Evolutionary conservation across 1,140 invertebrate species (phyloP), one percentile per base, ranked within the genome.

Genomic region (Drosophila micromelanica): DNA sequence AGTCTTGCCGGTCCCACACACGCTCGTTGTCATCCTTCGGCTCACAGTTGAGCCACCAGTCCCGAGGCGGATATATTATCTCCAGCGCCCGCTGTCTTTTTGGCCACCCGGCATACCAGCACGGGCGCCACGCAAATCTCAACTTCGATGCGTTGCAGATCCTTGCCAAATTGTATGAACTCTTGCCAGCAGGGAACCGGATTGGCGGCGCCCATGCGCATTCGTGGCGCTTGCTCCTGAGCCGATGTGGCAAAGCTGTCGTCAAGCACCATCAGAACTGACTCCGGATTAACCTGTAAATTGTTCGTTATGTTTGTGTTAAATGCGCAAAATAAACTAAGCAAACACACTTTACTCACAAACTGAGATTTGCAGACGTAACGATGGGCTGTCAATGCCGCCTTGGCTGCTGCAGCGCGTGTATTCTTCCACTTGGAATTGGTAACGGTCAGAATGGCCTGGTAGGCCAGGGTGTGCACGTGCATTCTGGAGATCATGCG

Each of bases 31-130:
- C 37, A 48, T 48, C 40, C 27, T 45, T 35, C 9, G 32, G 12
- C 42, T 76, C 62, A 91, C 48, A 97, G 94, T 92, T 98, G 97
- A 35, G 96, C 93, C 30, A 96, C 95, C 4, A 98, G 91, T 15
- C 96, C 97, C 7, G 97, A 96, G 35, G 96, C 96, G 1, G 97
- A 97, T 63, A 98, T 97, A 84, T 98, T 98, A 90, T 98, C 97
- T 1, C 97, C 97, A 11, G 96, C 97, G 1, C 97, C 97, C 0
- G 96, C 97, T 12, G 97, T 98, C 80, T 97, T 95, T 46, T 95
- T 94, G 2, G 96, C 96, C 74, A 96, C 93, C 0, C 96, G 97
- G 80, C 97, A 98, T 0, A 98, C 96, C 5, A 98, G 91, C 3
- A 97, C 96, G 1, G 97, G 97, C 0, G 97, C 96, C 1, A 98